A percentile compares a stretch with the other conserved stretches of the same genome.
Conservation (phyloP, 2,888 invertebrate species). For the Drosophila prolongata region DNA sequence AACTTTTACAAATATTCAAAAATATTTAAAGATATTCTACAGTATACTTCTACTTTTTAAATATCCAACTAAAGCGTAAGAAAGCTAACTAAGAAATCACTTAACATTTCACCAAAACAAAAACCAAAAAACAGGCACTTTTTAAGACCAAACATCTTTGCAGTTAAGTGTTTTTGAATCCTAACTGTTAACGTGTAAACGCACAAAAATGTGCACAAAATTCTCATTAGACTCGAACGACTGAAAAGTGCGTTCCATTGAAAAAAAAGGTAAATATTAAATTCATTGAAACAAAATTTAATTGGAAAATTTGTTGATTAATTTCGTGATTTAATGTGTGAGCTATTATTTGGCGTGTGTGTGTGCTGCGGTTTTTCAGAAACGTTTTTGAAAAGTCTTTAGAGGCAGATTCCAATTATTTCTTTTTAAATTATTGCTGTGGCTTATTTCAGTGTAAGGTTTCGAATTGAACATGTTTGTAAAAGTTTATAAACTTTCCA, state of each 20-base stretch:
- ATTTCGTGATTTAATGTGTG: slow-evolving; percentile 11
- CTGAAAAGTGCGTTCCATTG: slow-evolving; percentile 71
- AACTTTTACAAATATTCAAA: slow-evolving; percentile 22
- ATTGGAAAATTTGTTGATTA: slow-evolving; percentile 11
- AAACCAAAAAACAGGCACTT: not conserved
- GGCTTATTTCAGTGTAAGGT: not conserved
- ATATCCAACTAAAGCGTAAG: not conserved
- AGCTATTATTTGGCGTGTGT: not conserved
- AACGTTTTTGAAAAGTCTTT: slow-evolving; percentile 1
- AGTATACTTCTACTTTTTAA: not conserved
- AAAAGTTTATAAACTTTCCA: not conserved
- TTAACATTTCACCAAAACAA: not conserved
- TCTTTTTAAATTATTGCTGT: not conserved
- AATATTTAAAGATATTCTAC: slow-evolving; percentile 6
- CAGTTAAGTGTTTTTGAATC: slow-evolving; percentile 2
- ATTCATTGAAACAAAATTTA: not conserved
- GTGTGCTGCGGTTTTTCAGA: not conserved
- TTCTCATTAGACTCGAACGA: slow-evolving; percentile 73
- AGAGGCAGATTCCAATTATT: not conserved
- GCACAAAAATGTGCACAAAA: slow-evolving; percentile 78
- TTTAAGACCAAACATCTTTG: not conserved
- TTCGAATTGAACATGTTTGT: not conserved
- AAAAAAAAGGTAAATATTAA: slow-evolving; percentile 52
- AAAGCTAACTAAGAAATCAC: slow-evolving; percentile 6
- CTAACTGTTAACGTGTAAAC: slow-evolving; percentile 16